A percentile compares a stretch with the other conserved stretches of the same genome.
Evolutionary conservation across 2,888 invertebrate species (phyloP).

Genomic region (Acanthosoma haemorrhoidale): DNA sequence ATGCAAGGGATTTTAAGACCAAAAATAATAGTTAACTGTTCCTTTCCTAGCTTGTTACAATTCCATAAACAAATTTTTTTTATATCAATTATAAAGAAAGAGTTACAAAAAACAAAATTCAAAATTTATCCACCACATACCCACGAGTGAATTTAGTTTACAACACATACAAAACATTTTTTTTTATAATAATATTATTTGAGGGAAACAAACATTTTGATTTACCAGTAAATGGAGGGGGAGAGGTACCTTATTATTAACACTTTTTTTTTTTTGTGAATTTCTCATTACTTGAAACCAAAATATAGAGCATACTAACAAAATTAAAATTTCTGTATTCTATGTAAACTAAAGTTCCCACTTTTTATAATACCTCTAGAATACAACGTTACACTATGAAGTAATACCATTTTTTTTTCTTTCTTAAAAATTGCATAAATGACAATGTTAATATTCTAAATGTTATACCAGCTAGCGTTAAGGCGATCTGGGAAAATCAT

Average conservation of each 20-base stretch:
- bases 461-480: slow-evolving; percentile 24
- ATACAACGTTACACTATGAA: slow-evolving; percentile 20
- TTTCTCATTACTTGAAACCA: background rate
- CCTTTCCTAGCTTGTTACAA: background rate
- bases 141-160: slow-evolving; percentile 19
- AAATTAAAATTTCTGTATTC: slow-evolving; percentile 10
- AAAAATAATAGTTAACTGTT: slow-evolving; percentile 17
- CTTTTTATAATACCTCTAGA: slow-evolving; percentile 11
- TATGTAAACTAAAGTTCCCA: slow-evolving; percentile 22
- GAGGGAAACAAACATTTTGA: slow-evolving; percentile 1
- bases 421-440: slow-evolving; percentile 17
- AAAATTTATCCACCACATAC: slow-evolving; percentile 18
- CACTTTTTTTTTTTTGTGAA: background rate
- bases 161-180: slow-evolving; percentile 20
- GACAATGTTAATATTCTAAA: slow-evolving; percentile 23
- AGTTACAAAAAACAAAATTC: slow-evolving; percentile 3
- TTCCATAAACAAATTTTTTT: background rate
- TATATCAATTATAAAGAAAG: slow-evolving; percentile 3
- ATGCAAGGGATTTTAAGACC: slow-evolving; percentile 7
- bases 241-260: background rate
- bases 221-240: slow-evolving; percentile 4
- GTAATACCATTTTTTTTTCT: slow-evolving; percentile 6
- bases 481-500: slow-evolving; percentile 20
- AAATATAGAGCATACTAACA: slow-evolving; percentile 1
- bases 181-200: background rate